These are phyloP conservation scores for Platyrinchus mystaceus DNA, from an alignment of 2,797 vertebrate species.

Conservation along the genomic window DNA sequence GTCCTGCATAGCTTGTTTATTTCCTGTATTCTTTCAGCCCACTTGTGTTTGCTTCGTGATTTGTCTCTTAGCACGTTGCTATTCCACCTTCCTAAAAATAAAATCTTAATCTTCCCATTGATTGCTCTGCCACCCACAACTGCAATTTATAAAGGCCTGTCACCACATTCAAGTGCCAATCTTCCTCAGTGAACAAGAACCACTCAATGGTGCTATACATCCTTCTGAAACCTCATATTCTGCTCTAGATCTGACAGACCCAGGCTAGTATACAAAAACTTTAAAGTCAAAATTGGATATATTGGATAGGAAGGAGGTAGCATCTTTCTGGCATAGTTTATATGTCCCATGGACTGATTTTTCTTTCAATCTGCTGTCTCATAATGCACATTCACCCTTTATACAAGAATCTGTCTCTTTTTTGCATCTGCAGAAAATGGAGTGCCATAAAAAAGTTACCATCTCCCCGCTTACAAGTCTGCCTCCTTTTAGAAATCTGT, in stretches of 20 bases:
- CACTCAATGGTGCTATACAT: not conserved
- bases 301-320: not conserved
- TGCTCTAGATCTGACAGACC: not conserved
- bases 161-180: not conserved
- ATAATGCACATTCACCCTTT: not conserved
- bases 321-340: not conserved
- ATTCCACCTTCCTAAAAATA: constrained; percentile 7
- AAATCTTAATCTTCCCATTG: not conserved
- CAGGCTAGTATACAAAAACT: not conserved
- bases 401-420: not conserved
- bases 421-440: not conserved
- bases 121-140: not conserved
- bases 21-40: not conserved
- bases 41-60: not conserved
- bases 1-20: not conserved
- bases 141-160: not conserved
- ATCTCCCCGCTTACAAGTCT: accelerated
- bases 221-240: not conserved
- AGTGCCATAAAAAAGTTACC: not conserved
- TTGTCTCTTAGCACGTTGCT: not conserved
- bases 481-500: not conserved
- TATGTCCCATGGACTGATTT: not conserved
- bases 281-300: not conserved
- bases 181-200: not conserved
- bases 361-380: not conserved